phyloP scores from a whole-genome alignment of 2,888 invertebrate genomes.

The Thymelicus acteon region DNA sequence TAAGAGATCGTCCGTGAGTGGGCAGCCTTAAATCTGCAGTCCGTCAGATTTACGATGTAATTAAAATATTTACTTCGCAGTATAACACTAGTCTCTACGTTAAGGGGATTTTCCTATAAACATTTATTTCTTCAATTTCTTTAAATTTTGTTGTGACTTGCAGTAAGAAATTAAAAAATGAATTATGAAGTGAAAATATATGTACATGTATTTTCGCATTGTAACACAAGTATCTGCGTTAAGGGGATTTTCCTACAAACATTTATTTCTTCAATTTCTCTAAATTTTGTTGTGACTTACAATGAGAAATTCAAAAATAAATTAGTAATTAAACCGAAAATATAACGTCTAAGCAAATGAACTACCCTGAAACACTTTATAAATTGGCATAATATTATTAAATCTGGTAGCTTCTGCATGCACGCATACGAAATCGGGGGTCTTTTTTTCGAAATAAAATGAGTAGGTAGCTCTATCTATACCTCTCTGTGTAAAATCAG shows the following conservation, averaged over 20 bases:
- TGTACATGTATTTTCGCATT: too few species aligned
- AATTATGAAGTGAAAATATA: too few species aligned
- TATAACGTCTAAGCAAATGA: too few species aligned
- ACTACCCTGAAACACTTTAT: too few species aligned
- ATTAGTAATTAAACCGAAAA: too few species aligned
- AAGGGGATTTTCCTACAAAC: constrained; percentile 43
- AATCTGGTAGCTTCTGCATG: too few species aligned
- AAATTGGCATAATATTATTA: too few species aligned
- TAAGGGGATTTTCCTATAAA: constrained; percentile 45
- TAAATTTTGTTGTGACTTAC: constrained; percentile 1
- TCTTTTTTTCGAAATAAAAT: too few species aligned
- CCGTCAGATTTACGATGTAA: constrained; percentile 56
- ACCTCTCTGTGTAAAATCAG: too few species aligned
- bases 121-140: constrained; percentile 7
- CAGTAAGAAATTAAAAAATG: neutral
- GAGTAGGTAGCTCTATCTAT: too few species aligned
- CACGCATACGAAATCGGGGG: too few species aligned
- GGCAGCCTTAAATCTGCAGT: constrained; percentile 44
- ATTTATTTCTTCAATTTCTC: constrained; percentile 5
- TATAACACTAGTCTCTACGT: constrained; percentile 52
- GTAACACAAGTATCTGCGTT: constrained; percentile 52
- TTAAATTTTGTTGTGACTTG: constrained; percentile 1
- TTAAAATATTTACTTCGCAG: constrained; percentile 61
- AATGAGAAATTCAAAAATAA: neutral
- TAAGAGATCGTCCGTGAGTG: constrained; percentile 19